Evolutionary conservation across 2,888 invertebrate genomes (phyloP).

Genomic region (Pammene aurita): DNA sequence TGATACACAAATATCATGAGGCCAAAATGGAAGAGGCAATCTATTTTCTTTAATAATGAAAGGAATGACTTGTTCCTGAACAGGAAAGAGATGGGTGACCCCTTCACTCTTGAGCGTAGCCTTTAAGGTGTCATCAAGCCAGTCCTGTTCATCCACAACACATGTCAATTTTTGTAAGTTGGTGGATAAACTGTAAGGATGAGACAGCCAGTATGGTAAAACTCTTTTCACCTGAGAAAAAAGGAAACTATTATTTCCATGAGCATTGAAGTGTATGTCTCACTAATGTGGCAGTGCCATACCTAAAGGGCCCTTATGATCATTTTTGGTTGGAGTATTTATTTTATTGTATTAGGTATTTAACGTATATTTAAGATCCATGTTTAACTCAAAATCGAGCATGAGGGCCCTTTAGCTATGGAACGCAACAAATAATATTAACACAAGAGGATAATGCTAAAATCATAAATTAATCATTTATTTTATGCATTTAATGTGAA

Average conservation of each 20-base stretch:
- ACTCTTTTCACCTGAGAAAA: conserved; percentile 87
- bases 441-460: not conserved
- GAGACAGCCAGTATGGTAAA: conserved; percentile 93
- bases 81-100: conserved; percentile 92
- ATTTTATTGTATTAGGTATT: too few relatives aligned
- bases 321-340: too few relatives aligned
- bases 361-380: too few relatives aligned
- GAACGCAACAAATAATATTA: too few relatives aligned
- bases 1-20: conserved; percentile 96
- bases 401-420: too few relatives aligned
- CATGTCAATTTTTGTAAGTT: conserved; percentile 84
- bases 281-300: too few relatives aligned
- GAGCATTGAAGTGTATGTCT: too few relatives aligned
- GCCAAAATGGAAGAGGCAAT: conserved; percentile 85
- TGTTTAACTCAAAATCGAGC: too few relatives aligned
- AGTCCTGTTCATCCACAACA: conserved; percentile 81
- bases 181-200: conserved; percentile 90
- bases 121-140: conserved; percentile 86
- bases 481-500: not conserved
- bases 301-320: too few relatives aligned
- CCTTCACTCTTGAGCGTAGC: conserved; percentile 86
- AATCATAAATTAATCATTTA: not conserved
- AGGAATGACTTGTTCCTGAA: conserved; percentile 90
- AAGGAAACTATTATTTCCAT: conserved; percentile 33
- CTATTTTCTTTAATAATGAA: conserved; percentile 87